phyloP scores from a whole-genome alignment of 2,797 vertebrate genomes.

The Basileuterus tristriatus region DNA sequence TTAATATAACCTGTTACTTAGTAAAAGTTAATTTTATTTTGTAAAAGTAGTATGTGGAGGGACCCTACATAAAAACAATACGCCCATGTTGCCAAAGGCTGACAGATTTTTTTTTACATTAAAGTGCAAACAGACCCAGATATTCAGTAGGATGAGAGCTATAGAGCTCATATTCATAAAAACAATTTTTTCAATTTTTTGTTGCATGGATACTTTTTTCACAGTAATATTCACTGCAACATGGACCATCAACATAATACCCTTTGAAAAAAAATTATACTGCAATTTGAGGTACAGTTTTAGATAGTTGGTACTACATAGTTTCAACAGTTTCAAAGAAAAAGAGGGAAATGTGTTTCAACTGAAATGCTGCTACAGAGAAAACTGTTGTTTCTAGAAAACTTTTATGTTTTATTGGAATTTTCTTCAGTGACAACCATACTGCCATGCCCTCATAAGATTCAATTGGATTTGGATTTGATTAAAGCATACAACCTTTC shows the following conservation, averaged over 20 bases:
- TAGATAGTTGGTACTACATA: background rate
- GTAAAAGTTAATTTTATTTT: background rate
- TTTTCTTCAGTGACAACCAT: background rate
- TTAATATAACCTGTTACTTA: background rate
- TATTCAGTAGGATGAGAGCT: background rate
- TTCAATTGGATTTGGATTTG: background rate
- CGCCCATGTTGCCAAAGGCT: background rate
- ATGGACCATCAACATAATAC: background rate
- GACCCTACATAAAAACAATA: background rate
- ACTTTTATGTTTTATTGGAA: background rate
- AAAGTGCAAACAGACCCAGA: background rate
- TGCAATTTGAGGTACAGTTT: background rate
- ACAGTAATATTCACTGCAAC: background rate
- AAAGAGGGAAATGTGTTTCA: background rate
- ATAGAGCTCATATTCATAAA: background rate
- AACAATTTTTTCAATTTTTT: accelerated
- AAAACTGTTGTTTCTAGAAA: background rate
- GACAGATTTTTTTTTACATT: background rate
- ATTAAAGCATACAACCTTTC: background rate
- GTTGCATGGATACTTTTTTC: background rate
- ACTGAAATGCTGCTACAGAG: background rate
- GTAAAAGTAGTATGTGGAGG: background rate
- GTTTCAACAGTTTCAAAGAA: background rate
- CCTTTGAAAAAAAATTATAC: background rate
- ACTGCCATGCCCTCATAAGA: background rate